A percentile compares a stretch with the other conserved stretches of the same genome.
Conservation (phyloP, 2,797 vertebrate genomes). For the Sebastes minor region DNA sequence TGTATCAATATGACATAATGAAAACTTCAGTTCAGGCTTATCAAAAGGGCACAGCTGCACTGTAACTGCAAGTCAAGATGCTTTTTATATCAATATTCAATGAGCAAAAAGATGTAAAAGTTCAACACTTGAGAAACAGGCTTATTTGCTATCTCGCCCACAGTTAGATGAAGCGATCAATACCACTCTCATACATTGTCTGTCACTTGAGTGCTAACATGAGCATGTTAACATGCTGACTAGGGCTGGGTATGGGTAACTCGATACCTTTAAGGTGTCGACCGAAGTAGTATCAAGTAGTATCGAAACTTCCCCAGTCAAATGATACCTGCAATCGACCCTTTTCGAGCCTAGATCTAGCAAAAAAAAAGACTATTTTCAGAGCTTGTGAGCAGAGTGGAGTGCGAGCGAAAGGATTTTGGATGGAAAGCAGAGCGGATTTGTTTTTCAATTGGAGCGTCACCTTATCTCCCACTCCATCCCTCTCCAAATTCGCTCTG, state of each 20-base stretch:
- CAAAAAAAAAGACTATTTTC: neutral
- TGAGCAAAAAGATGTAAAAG: neutral
- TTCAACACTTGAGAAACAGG: neutral
- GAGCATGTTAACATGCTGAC: neutral
- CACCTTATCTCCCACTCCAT: neutral
- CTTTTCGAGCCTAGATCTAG: too few relatives aligned
- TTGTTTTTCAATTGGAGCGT: neutral
- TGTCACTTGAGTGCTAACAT: neutral
- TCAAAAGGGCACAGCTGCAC: constrained; percentile 46
- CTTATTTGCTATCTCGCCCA: neutral
- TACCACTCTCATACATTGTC: neutral
- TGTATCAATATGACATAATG: constrained; percentile 19
- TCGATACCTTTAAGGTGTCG: too few relatives aligned
- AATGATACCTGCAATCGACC: too few relatives aligned
- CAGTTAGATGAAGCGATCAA: constrained; percentile 6
- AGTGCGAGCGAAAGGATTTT: neutral
- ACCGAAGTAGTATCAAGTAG: too few relatives aligned
- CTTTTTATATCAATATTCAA: constrained; percentile 1
- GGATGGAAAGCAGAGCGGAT: neutral
- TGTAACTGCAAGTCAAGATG: constrained; percentile 2
- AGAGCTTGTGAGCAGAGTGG: neutral
- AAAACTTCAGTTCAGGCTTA: constrained; percentile 29
- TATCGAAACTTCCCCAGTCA: too few relatives aligned
- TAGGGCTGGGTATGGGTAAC: neutral
- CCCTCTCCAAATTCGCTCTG: neutral